Evolutionary conservation across 2,113 vertebrate genomes (phyloP), one percentile per base, ranked within the genome.

Genomic region (Buteo buteo): DNA sequence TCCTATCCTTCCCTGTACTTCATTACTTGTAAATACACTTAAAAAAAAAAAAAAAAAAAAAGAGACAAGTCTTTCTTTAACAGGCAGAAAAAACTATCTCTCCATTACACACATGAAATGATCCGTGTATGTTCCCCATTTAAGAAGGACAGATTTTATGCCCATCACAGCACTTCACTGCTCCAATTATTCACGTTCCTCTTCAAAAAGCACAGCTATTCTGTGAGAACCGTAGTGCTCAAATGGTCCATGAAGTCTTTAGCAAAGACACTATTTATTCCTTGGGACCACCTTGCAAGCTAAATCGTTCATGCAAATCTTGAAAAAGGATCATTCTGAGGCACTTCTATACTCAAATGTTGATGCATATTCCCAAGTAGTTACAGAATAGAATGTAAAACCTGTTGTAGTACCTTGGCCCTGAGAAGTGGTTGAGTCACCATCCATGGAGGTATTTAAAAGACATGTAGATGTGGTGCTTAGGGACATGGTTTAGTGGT

Each of bases 141-240:
- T 73, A 74, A 77, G 54, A 34, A 69, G 66, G 45, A 85, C 52
- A 87, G 73, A 91, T 89, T 97, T 94, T 80, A 70, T 83, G 50
- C 62, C 66, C 44, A 74, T 91, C 42, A 82, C 42, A 90, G 58
- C 32, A 82, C 62, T 96, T 72, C 54, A 64, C 24, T 65, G 54
- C 80, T 81, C 57, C 65, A 71, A n/a, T 90, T 94, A 93, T 49
- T 94, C 78, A 55, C 0, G 1, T n/a, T 91, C 42, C 42, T 64
- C 44, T 91, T 84, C 82, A 66, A 82, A 85, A 84, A 69, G 17
- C 52, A 86, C 18, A 82, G 65, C 44, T 88, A 21, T 76, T 82
- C 44, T 44, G 20, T 64, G 40, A 70, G 49, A 92, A 71, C 13
- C 9, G 2, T 47, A 65, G 50, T 24, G 54, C 38, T 82, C 42